Evolutionary conservation across 2,797 vertebrate species (phyloP), one percentile per base, ranked within the genome.

Genomic region (Pampus argenteus): DNA sequence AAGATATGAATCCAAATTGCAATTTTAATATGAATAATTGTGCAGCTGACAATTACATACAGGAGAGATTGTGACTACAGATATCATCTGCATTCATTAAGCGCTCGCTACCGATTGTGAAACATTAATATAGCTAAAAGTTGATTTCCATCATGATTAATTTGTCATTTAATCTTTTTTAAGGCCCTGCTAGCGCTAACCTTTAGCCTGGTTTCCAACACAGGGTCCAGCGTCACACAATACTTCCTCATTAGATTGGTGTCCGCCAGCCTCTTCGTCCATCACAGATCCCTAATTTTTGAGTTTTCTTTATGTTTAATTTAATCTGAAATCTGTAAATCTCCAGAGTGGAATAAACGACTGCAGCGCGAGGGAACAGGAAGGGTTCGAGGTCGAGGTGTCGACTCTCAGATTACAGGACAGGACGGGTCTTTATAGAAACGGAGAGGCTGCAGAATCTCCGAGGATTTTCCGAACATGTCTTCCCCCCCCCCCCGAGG

Each of bases 401-500:
- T 52, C 56, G 9, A n/a, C 23, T 57, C 66, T 56, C 55, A 59
- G 58, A 29, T 66, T 50, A 50, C 61, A 6, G 40, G 51, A 60
- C 66, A 40, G 28, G 26, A n/a, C 26, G 13, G 66, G 29, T 69
- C 55, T 65, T 67, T 28, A 7, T 9, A 44, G 47, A 40, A 20
- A 11, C n/a, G 18, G 34, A 29, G 7, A 56, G 17, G 15, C 42
- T 13, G 25, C 31, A 63, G 70, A 65, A 72, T 58, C 40, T 57
- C 17, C 44, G 48, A 47, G 50, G 76, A 31, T 76, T 57, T 68
- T 71, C 69, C 63, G 20, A 67, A 62, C 51, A 5, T 13, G 25
- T 42, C 50, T 7, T 23, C 66, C 49, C 81, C 86, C 74, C 28
- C 34, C 40, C 40, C 40, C 17, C 2, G 76, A 77, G 74, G 84